These are phyloP conservation scores for Crocuta crocuta DNA, from an alignment of 2,113 vertebrate genomes.

Conservation along the genomic window DNA sequence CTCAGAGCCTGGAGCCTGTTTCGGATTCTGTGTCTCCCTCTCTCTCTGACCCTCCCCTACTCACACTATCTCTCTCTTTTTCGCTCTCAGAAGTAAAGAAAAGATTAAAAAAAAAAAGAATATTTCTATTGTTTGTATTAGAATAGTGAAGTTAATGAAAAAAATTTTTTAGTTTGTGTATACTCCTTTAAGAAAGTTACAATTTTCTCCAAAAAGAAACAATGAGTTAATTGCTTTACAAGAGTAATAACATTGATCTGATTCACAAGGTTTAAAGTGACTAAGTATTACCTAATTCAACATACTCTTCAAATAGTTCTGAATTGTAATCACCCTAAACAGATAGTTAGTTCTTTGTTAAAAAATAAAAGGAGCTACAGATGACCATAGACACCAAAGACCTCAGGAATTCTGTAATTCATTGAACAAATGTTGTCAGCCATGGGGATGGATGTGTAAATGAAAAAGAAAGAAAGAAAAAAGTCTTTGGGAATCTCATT, in stretches of 20 bases:
- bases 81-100: too few relatives aligned
- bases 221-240: not conserved
- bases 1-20: too few relatives aligned
- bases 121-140: not conserved
- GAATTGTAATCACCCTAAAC: not conserved
- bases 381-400: not conserved
- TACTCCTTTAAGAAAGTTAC: not conserved
- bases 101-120: not conserved
- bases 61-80: too few relatives aligned
- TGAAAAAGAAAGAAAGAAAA: not conserved
- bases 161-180: not conserved
- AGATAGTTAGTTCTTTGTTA: not conserved
- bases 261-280: constrained; percentile 27
- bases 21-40: too few relatives aligned
- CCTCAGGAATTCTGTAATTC: not conserved
- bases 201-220: not conserved
- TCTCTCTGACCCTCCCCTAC: too few relatives aligned
- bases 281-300: not conserved
- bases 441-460: not conserved
- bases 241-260: not conserved
- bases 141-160: not conserved
- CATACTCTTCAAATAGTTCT: not conserved
- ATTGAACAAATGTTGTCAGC: not conserved
- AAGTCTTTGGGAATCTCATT: not conserved
- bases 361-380: not conserved